Base-by-base conservation (phyloP, 2,797 vertebrate genomes). In the Siniperca obscura region DNA sequence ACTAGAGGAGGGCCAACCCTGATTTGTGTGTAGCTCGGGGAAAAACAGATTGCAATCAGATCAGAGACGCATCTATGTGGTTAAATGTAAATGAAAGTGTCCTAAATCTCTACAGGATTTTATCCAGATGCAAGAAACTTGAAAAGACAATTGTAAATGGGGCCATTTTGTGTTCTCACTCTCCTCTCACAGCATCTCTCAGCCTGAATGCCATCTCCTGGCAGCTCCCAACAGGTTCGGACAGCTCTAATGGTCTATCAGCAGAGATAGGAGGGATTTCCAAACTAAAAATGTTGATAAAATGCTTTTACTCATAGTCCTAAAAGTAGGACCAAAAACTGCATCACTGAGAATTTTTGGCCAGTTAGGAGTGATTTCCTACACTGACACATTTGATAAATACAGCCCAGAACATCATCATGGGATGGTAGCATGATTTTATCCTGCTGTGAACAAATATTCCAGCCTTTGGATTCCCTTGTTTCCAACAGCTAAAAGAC, bases 381-480 rank as follows among this genome's bases (percentile, higher is more conserved):
- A 3, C 30, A 22, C 48, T 11, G 25, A 46, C 55, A 4, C 1
- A 1, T 44, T 46, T n/a, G 13, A n/a, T 71, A 36, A 56, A 65
- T 16, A 61, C 5, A 2, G 1, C 16, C 8, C 16, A 19, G 48
- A 44, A 40, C 16, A 48, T 70, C 30, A 59, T 53, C 21, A 55
- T 2, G 0, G 56, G 38, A 62, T 27, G 48, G 56, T 30, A 34
- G 11, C 25, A 5, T 30, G 66, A 44, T 72, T 71, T 76, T 2
- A 38, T 77, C 70, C 57, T 25, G 42, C 69, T 67, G 65, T 57
- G 40, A 82, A 42, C 36, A 40, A 62, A 40, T 9, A 50, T 64
- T 70, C 22, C 27, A 11, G 53, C 56, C 5, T 38, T 46, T 44
- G 21, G 21, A 57, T 22, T 19, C 21, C 19, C 5, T 12, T 6